Evolutionary conservation across 2,888 invertebrate genomes (phyloP), one percentile per base, ranked within the genome.

Genomic region (Perizoma affinitatum): DNA sequence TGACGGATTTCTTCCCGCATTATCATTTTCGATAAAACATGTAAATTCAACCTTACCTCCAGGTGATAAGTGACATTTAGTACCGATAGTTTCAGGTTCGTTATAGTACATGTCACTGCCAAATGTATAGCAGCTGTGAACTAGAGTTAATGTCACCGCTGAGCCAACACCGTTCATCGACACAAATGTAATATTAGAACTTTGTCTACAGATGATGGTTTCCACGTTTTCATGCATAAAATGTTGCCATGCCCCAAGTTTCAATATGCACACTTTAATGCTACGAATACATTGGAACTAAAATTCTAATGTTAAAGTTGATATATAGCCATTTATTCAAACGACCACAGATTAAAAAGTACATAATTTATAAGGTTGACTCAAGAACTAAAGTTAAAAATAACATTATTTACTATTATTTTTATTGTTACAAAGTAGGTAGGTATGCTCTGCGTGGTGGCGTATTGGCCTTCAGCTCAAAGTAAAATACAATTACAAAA

Each of bases 1-100:
- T 84, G 88, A 90, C 84, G 72, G 81, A 86, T 86, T 84, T 80
- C 84, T 89, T 90, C 89, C 89, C 85, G 86, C 73, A 80, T 68
- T 64, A 69, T 67, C 68, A 38, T 68, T 66, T 66, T 44, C 54
- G 36, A 54, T 51, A 35, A 46, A 44, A 51, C 22, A 50, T 50
- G 61, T 61, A 78, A 72, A 71, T 58, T 70, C 65, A 71, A 74
- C 76, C 78, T 78, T 83, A 78, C 54, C 33, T 47, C 68, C 47
- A 69, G 35, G 58, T 38, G 61, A 71, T 76, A 82, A 71, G 68
- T 68, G 43, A 62, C 62, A 65, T 69, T 74, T 60, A 51, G 10
- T 43, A 43, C 57, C 44, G 55, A 61, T 63, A 60, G 52, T 57
- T 67, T 66, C 60, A 68, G 71, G 65, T 63, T 69, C 68, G 67